A percentile compares a stretch with the other conserved stretches of the same genome.
Conservation (phyloP, 2,113 vertebrate species). For the Brachypteracias leptosomus region DNA sequence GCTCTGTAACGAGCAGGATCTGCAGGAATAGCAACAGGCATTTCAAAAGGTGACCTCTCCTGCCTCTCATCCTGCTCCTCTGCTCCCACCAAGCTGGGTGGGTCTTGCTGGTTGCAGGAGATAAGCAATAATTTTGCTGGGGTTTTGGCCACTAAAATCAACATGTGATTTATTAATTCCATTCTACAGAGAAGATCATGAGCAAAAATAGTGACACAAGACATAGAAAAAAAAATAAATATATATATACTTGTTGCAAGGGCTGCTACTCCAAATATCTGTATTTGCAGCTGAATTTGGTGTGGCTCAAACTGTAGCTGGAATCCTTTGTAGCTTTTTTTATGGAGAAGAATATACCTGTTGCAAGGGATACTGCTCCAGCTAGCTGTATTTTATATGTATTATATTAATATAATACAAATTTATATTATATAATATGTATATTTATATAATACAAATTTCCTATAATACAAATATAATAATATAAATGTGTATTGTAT, state of each 20-base stretch:
- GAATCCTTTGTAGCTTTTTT: too few relatives aligned
- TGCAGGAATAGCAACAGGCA: not conserved
- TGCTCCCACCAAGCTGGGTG: not conserved
- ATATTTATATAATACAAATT: too few relatives aligned
- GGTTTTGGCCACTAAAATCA: not conserved
- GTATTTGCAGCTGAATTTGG: too few relatives aligned
- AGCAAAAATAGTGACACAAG: not conserved
- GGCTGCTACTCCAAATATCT: not conserved
- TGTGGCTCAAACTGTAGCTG: too few relatives aligned
- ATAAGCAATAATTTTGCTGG: not conserved
- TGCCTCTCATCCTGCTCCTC: not conserved
- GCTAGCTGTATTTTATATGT: too few relatives aligned
- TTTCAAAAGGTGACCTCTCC: not conserved
- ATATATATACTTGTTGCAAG: fast-evolving
- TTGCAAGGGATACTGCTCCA: too few relatives aligned
- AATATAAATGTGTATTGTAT: too few relatives aligned
- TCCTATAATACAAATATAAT: too few relatives aligned
- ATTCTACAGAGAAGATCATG: not conserved
- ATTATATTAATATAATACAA: too few relatives aligned
- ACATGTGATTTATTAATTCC: not conserved
- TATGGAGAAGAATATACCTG: too few relatives aligned
- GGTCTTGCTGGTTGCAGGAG: not conserved
- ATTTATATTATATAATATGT: too few relatives aligned
- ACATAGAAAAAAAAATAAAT: too few relatives aligned
- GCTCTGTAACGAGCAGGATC: not conserved